Percentiles rank a stretch among this genome's conserved stretches.
Conservation (phyloP, 2,888 invertebrate genomes). For the Eledone cirrhosa region DNA sequence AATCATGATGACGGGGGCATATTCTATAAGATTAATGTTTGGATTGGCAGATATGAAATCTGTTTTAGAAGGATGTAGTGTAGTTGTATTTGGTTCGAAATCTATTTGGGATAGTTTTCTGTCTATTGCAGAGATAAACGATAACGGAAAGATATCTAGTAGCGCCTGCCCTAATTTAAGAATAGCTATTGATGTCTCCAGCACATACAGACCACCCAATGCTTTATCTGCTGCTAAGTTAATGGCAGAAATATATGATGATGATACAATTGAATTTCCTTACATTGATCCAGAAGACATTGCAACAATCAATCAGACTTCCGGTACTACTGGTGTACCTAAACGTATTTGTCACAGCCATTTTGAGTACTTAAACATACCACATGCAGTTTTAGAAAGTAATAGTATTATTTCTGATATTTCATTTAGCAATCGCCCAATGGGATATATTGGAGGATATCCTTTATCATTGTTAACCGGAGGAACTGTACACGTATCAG, state of each 20-base stretch:
- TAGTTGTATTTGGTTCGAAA: neutral
- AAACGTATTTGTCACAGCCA: neutral
- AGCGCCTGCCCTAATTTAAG: neutral
- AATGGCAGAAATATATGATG: neutral
- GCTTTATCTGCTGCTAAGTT: neutral
- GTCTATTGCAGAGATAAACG: neutral
- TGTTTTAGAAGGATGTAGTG: neutral
- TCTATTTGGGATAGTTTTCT: neutral
- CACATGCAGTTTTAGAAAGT: too few species aligned
- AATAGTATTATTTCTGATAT: neutral
- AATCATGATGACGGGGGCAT: conserved; percentile 3
- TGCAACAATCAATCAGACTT: neutral
- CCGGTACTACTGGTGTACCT: neutral
- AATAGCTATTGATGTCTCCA: neutral
- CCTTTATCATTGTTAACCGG: neutral
- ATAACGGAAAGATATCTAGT: neutral
- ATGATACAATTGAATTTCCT: neutral
- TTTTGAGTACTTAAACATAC: neutral
- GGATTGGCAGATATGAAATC: neutral
- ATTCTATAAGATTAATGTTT: neutral
- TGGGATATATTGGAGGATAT: neutral
- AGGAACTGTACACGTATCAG: neutral
- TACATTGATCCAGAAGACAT: neutral
- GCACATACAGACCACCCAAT: neutral
- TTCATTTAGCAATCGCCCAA: neutral